These are phyloP conservation scores for Corythoichthys intestinalis DNA, from an alignment of 2,113 vertebrate species.

Conservation along the genomic window DNA sequence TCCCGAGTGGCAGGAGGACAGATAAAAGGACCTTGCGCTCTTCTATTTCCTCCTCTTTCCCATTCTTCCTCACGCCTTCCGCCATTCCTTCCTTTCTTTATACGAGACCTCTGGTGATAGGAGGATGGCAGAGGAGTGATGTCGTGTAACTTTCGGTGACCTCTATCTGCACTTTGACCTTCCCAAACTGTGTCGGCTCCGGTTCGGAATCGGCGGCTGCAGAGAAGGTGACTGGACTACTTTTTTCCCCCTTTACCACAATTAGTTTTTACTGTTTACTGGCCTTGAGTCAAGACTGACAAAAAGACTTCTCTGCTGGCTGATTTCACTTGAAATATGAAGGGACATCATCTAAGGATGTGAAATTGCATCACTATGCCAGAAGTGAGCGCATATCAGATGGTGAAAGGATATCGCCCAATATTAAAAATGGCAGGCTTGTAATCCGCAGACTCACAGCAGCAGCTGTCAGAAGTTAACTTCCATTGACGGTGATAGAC, in stretches of 20 bases:
- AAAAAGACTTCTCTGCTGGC: background rate
- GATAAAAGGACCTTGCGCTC: constrained; percentile 33
- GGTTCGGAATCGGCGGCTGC: constrained; percentile 24
- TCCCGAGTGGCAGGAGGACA: constrained; percentile 22
- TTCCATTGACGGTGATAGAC: too few relatives aligned
- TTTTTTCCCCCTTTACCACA: constrained; percentile 34
- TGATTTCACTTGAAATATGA: constrained; percentile 16
- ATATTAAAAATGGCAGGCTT: constrained; percentile 18
- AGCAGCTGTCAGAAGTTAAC: constrained; percentile 2
- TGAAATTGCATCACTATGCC: background rate
- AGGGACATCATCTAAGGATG: background rate
- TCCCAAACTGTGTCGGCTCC: constrained; percentile 15
- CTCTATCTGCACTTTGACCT: constrained; percentile 48
- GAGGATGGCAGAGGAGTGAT: constrained; percentile 29
- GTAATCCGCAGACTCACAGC: constrained; percentile 5
- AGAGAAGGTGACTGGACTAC: constrained; percentile 9
- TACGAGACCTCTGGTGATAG: constrained; percentile 1
- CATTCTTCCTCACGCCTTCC: constrained; percentile 44
- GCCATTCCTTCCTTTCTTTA: constrained; percentile 33
- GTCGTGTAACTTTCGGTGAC: constrained; percentile 43
- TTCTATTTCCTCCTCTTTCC: constrained; percentile 38
- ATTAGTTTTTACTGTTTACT: constrained; percentile 9
- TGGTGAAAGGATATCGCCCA: constrained; percentile 6
- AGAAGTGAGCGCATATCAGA: constrained; percentile 13
- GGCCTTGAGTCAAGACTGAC: constrained; percentile 9